Conservation (phyloP, 2,797 vertebrate genomes). For the Gephyroberyx darwinii region DNA sequence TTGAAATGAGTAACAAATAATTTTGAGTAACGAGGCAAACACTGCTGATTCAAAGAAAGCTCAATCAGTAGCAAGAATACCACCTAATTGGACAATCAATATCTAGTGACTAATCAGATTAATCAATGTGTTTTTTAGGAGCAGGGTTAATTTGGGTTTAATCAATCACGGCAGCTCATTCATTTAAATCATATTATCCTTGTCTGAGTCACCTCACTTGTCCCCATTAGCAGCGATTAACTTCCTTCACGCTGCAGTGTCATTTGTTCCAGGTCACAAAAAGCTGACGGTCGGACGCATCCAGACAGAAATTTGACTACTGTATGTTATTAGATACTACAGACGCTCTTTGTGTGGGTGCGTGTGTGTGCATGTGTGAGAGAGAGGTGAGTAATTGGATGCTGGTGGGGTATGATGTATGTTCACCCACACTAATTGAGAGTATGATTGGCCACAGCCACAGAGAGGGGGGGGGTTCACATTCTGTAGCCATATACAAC, state of each 20-base stretch:
- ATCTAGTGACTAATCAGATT: constrained; percentile 15
- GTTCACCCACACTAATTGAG: neutral
- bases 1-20: too few species aligned
- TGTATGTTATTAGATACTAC: constrained; percentile 7
- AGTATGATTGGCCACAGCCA: neutral
- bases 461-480: neutral
- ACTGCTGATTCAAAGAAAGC: neutral
- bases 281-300: constrained; percentile 20
- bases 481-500: constrained; percentile 25
- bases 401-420: neutral
- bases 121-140: constrained; percentile 11
- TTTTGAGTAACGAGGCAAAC: too few species aligned
- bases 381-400: neutral
- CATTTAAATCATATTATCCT: constrained; percentile 27
- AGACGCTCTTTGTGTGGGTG: neutral
- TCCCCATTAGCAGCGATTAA: constrained; percentile 31
- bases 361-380: constrained; percentile 3
- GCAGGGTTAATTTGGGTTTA: constrained; percentile 3
- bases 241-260: constrained; percentile 10
- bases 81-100: neutral
- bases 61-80: neutral
- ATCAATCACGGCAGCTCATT: constrained; percentile 32
- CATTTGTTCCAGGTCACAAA: constrained; percentile 38
- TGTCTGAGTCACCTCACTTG: constrained; percentile 7
- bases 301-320: constrained; percentile 1